Conservation (phyloP, 2,797 vertebrate species). For the Sebastes taczanowskii region DNA sequence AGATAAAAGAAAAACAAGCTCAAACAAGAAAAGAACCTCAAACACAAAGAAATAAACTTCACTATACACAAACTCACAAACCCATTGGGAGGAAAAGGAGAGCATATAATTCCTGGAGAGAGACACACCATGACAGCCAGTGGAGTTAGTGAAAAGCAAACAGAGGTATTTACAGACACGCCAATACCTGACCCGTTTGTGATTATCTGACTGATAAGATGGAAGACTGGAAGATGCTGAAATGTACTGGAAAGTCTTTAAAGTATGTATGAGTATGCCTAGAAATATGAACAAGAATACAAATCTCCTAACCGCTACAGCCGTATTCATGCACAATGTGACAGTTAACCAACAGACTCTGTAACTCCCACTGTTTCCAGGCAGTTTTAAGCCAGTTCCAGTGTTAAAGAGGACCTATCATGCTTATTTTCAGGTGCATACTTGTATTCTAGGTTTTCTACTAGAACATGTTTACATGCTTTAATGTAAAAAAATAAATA, state of each 20-base stretch:
- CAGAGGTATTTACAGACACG: slow-evolving; percentile 17
- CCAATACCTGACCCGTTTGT: neutral
- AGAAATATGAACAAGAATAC: neutral
- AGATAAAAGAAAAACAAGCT: neutral
- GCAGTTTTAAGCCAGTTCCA: neutral
- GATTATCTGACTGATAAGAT: neutral
- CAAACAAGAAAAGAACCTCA: neutral
- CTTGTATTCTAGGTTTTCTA: too few species aligned
- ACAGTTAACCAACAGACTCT: neutral
- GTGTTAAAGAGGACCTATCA: too few species aligned
- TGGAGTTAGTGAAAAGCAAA: neutral
- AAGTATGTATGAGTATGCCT: neutral
- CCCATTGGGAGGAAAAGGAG: neutral
- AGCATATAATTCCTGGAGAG: neutral
- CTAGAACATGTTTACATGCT: too few species aligned
- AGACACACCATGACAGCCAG: neutral
- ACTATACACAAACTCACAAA: neutral
- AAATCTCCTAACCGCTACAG: neutral
- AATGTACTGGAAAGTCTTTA: neutral
- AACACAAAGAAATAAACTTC: neutral
- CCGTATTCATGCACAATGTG: neutral
- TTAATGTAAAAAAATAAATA: too few species aligned
- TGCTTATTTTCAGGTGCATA: too few species aligned
- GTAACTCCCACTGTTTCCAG: neutral
- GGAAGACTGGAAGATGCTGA: neutral